Evolutionary conservation across 1,140 invertebrate species (phyloP).

Genomic region (Diorhabda elongata): DNA sequence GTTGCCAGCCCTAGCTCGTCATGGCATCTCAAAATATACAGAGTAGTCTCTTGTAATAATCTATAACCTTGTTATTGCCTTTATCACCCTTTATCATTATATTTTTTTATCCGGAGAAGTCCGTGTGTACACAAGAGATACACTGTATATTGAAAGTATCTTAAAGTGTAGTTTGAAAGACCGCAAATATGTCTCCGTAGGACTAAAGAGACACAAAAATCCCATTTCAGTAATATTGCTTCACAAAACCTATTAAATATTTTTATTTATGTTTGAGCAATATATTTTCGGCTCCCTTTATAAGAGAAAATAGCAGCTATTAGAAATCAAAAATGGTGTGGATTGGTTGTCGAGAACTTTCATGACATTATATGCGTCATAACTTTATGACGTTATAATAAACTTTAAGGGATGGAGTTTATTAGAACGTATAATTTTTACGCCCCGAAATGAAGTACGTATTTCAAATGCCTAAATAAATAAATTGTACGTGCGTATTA

Average conservation of each 20-base stretch:
- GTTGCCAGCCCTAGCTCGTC: no score
- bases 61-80: no score
- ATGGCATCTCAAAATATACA: no score
- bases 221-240: background rate
- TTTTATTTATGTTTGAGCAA: conserved; percentile 22
- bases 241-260: background rate
- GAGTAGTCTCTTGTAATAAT: no score
- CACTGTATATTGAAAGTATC: no score
- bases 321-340: conserved; percentile 19
- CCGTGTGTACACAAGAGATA: no score
- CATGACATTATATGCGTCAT: conserved; percentile 19
- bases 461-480: background rate
- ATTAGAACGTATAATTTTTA: conserved; percentile 4
- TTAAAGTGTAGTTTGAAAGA: background rate
- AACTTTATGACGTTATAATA: conserved; percentile 25
- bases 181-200: conserved; percentile 2
- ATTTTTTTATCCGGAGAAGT: no score
- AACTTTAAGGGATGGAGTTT: conserved; percentile 11
- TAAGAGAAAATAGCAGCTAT: conserved; percentile 19
- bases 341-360: conserved; percentile 19
- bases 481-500: no score
- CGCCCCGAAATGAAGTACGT: background rate
- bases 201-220: background rate
- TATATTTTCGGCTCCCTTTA: conserved; percentile 8
- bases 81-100: no score